Evolutionary conservation across 2,888 invertebrate species (phyloP).

Genomic region (Lumbricus terrestris): DNA sequence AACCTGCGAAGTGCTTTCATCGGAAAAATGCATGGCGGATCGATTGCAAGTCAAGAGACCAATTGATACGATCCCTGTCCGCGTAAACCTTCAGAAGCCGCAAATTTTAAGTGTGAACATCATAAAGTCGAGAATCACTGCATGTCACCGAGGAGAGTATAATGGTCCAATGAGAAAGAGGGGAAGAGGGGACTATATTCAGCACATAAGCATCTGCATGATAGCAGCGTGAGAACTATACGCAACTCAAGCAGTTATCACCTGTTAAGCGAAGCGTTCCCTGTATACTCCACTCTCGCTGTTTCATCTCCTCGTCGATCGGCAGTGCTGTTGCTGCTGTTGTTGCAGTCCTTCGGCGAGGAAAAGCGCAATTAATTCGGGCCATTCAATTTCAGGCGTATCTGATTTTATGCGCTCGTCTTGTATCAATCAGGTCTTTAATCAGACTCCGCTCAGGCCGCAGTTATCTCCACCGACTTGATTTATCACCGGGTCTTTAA

Average conservation of each 20-base stretch:
- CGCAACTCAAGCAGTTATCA: neutral
- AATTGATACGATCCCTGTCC: neutral
- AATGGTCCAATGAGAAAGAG: neutral
- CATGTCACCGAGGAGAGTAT: no score
- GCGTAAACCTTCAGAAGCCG: neutral
- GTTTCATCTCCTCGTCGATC: neutral
- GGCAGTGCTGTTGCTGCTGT: no score
- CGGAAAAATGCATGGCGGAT: neutral
- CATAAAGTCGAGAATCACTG: neutral
- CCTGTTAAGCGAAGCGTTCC: neutral
- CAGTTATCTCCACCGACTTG: neutral
- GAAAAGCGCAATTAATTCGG: neutral
- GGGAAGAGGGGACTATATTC: neutral
- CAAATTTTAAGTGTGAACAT: neutral
- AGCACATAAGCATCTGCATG: neutral
- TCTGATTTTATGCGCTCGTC: neutral
- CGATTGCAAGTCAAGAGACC: neutral
- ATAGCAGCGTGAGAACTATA: neutral
- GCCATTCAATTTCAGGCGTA: constrained; percentile 3
- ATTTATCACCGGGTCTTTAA: neutral
- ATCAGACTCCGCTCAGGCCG: neutral
- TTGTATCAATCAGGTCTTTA: neutral
- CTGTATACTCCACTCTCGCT: neutral
- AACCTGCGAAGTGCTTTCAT: no score
- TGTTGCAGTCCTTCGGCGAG: neutral